Percentiles rank a stretch among this genome's conserved stretches.
Conservation (phyloP, 1,140 invertebrate genomes). For the Sycobia sp. region DNA sequence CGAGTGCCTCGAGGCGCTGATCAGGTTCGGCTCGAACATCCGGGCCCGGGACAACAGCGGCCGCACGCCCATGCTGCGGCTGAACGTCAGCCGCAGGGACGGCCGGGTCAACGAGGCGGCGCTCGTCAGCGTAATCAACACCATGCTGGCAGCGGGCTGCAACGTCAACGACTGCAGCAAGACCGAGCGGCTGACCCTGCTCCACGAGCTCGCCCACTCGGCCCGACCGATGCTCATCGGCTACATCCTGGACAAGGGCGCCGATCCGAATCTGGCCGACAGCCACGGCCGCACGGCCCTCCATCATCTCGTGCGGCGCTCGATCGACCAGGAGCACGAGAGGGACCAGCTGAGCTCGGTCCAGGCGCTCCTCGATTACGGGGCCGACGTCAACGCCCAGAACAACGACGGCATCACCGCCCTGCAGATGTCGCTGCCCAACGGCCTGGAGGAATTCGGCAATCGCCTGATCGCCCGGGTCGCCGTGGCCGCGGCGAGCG, state of each 20-base stretch:
- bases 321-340: background rate
- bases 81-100: too few species aligned
- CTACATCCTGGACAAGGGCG: background rate
- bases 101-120: background rate
- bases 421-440: background rate
- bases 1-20: too few species aligned
- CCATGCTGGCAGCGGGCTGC: background rate
- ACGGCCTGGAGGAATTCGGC: background rate
- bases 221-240: background rate
- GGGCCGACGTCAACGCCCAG: background rate
- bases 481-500: background rate
- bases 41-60: background rate
- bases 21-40: too few species aligned
- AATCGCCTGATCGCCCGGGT: background rate
- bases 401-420: slow-evolving; percentile 4
- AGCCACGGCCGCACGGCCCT: slow-evolving; percentile 14
- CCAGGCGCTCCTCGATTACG: background rate
- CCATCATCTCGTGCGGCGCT: background rate
- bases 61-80: too few species aligned
- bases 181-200: background rate
- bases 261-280: slow-evolving; percentile 2
- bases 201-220: background rate
- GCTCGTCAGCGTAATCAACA: background rate
- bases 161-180: background rate
- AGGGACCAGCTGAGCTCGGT: background rate